Evolutionary conservation across 1,140 invertebrate species (phyloP), one percentile per base, ranked within the genome.

Genomic region (Lepidotrigona ventralis): DNA sequence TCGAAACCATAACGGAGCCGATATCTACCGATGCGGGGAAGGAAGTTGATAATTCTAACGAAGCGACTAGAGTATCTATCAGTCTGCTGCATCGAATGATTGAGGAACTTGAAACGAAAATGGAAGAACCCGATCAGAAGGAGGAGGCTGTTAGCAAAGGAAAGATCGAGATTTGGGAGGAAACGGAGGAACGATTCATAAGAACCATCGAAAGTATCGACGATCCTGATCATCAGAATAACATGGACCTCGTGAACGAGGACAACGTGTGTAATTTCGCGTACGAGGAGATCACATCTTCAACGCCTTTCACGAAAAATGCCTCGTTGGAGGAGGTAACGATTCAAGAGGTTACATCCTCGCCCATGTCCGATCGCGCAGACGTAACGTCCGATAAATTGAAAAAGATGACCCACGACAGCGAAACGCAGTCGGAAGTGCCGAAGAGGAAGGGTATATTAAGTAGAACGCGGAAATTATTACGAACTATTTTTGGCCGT

Each of bases 151-250:
- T n/a, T 9, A 58, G 54, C 5, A 72, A 87, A 53, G 76, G 89
- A 29, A 75, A 58, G 14, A 84, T 91, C 64, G 80, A 79, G 4
- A 26, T n/a, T n/a, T 89, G 87, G 88, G 91, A 91, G 23, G 89
- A 92, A 54, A 83, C 54, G 1, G 88, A 92, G 19, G 90, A 91
- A 68, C 76, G 85, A 23, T 85, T 91, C 21, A 80, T 92, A 46
- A 78, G 86, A 39, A 89, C 75, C 1, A 91, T 92, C 74, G 85
- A 91, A 8, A 71, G 58, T 11, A 15, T 58, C 29, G 75, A 23
- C 1, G 71, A 75, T 0, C 12, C 19, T 11, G 63, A 56, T 5
- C 39, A 64, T 5, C 39, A 64, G 6, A 80, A 15, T 12, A 33
- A 19, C 23, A 17, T 68, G 23, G 54, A 70, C 14, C 39, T 66